Evolutionary conservation across 2,888 invertebrate genomes (phyloP).

Genomic region (Catotricha subobsoleta): DNA sequence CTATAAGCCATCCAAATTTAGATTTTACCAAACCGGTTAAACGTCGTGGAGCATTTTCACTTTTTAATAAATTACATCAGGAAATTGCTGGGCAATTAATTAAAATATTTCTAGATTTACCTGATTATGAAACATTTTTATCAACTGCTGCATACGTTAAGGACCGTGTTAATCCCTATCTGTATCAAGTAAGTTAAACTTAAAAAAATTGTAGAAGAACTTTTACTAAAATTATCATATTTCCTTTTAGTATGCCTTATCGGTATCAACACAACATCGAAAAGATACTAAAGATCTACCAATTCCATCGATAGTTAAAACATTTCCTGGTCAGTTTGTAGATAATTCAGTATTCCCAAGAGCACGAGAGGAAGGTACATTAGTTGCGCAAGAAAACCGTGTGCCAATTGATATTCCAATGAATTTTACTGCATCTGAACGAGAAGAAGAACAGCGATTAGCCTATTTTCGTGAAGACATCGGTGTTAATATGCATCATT

Average conservation of each 20-base stretch:
- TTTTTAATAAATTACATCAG: slow-evolving; percentile 54
- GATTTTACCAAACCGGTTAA: slow-evolving; percentile 18
- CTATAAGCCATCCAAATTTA: slow-evolving; percentile 21
- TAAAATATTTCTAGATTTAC: slow-evolving; percentile 44
- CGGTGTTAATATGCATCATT: slow-evolving; percentile 65
- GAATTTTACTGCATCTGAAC: slow-evolving; percentile 48
- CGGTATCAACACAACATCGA: slow-evolving; percentile 54
- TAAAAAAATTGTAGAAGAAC: too few relatives aligned
- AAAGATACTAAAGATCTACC: slow-evolving; percentile 30
- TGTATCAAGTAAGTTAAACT: slow-evolving; percentile 35
- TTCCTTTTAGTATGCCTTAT: slow-evolving; percentile 44
- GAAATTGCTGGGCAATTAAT: slow-evolving; percentile 51
- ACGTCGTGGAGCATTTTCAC: slow-evolving; percentile 37
- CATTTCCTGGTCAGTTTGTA: slow-evolving; percentile 68
- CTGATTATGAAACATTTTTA: slow-evolving; percentile 41
- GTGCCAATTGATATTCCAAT: slow-evolving; percentile 42
- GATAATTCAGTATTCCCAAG: slow-evolving; percentile 51
- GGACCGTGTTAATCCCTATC: slow-evolving; percentile 56
- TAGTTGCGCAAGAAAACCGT: slow-evolving; percentile 32
- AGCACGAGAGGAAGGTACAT: slow-evolving; percentile 48
- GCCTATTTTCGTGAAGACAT: slow-evolving; percentile 67
- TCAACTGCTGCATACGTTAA: slow-evolving; percentile 51
- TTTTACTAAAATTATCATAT: too few relatives aligned
- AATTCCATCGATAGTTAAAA: slow-evolving; percentile 55
- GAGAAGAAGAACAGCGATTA: slow-evolving; percentile 52